phyloP scores from a whole-genome alignment of 1,140 invertebrate genomes.

The Drosophila burlai region DNA sequence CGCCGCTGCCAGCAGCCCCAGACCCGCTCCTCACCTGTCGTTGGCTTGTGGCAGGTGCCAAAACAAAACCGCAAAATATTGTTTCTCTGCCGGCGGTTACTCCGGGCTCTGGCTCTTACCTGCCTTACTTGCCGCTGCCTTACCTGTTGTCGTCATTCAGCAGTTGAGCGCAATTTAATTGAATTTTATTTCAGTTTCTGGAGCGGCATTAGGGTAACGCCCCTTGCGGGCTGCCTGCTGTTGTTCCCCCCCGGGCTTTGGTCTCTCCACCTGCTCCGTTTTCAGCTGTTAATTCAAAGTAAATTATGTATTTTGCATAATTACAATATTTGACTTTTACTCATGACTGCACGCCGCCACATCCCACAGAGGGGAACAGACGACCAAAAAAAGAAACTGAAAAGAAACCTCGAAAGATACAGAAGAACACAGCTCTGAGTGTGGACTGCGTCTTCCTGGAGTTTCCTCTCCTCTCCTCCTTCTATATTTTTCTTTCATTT shows the following conservation, averaged over 20 bases:
- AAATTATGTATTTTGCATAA: constrained; percentile 84
- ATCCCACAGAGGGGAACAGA: constrained; percentile 2
- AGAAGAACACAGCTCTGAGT: constrained; percentile 2
- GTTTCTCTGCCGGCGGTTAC: constrained; percentile 30
- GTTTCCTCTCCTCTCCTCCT: constrained; percentile 10
- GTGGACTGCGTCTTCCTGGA: constrained; percentile 34
- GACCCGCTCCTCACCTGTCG: constrained; percentile 20
- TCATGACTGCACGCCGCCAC: constrained; percentile 73
- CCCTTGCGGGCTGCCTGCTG: constrained; percentile 24
- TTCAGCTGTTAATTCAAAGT: constrained; percentile 83
- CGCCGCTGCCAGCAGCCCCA: neutral
- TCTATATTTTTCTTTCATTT: constrained; percentile 43
- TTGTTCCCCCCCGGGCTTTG: neutral
- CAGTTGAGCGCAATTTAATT: constrained; percentile 75
- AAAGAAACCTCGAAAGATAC: neutral
- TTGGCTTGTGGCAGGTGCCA: constrained; percentile 75
- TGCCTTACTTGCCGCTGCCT: constrained; percentile 14
- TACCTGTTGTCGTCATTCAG: constrained; percentile 27
- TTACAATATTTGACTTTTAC: constrained; percentile 83
- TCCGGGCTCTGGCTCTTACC: constrained; percentile 1
- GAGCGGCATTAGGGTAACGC: constrained; percentile 76
- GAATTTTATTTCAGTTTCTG: constrained; percentile 77
- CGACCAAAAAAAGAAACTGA: too few relatives aligned
- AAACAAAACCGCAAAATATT: constrained; percentile 67
- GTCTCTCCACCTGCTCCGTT: constrained; percentile 26